Percentiles rank a stretch among this genome's conserved stretches.
phyloP scores from a whole-genome alignment of 2,113 vertebrate species.

The Chelonoidis abingdonii region DNA sequence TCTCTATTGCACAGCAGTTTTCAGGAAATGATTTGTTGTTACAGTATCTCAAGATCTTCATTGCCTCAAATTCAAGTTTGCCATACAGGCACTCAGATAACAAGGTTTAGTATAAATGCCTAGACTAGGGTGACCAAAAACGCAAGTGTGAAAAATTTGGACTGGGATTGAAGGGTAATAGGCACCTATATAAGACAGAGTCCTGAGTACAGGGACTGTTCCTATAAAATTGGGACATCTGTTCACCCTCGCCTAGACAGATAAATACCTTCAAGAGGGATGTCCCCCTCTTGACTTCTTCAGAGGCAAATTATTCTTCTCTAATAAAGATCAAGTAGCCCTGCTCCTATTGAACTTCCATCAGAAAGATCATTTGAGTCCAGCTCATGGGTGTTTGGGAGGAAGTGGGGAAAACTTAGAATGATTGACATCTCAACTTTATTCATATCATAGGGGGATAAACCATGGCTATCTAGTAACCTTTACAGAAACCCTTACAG shows the following conservation, averaged over 20 bases:
- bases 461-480: background rate
- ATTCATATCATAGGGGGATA: accelerated
- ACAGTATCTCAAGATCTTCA: background rate
- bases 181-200: too few species aligned
- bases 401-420: background rate
- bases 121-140: too few species aligned
- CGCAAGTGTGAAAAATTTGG: too few species aligned
- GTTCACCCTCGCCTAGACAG: too few species aligned
- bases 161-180: too few species aligned
- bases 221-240: too few species aligned
- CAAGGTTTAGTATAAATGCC: too few species aligned
- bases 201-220: too few species aligned
- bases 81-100: too few species aligned
- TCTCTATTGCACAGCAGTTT: background rate
- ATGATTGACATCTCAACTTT: background rate
- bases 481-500: background rate
- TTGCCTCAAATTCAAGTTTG: too few species aligned
- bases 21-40: background rate
- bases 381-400: background rate
- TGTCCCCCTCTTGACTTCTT: background rate
- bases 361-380: accelerated
- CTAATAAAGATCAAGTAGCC: background rate
- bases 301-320: background rate
- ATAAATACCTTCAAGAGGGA: too few species aligned
- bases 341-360: background rate